Evolutionary conservation across 2,797 vertebrate species (phyloP).

Genomic region (Acropternis orthonyx): DNA sequence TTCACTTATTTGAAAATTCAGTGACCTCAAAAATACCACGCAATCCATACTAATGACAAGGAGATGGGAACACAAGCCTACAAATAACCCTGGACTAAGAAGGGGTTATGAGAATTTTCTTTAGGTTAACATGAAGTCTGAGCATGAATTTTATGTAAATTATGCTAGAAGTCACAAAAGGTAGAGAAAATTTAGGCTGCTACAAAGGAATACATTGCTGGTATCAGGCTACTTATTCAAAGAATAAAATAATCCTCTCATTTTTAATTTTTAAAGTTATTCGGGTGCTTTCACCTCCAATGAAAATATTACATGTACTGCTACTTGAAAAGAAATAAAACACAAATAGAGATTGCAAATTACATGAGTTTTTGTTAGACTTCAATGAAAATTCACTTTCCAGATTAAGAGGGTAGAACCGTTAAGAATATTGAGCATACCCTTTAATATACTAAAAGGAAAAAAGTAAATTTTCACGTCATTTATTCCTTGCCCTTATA

Average conservation of each 20-base stretch:
- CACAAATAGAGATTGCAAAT: background rate
- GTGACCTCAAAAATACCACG: conserved; percentile 7
- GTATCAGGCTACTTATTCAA: background rate
- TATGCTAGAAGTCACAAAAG: background rate
- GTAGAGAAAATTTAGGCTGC: background rate
- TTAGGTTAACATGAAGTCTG: background rate
- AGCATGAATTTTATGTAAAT: background rate
- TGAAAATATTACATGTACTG: background rate
- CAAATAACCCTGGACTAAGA: background rate
- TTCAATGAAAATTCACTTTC: background rate
- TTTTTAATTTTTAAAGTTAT: background rate
- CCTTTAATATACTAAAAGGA: background rate
- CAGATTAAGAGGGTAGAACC: background rate
- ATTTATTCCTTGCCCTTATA: background rate
- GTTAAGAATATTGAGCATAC: background rate
- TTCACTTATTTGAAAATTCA: background rate
- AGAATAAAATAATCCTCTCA: rapidly evolving
- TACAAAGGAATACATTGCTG: background rate
- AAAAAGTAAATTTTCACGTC: rapidly evolving
- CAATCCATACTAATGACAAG: background rate
- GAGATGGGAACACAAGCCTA: background rate
- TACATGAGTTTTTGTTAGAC: background rate
- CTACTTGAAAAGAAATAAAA: background rate
- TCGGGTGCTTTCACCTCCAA: background rate
- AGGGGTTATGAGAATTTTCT: conserved; percentile 3